Evolutionary conservation across 2,113 vertebrate genomes (phyloP).

Genomic region (Pygoscelis adeliae): DNA sequence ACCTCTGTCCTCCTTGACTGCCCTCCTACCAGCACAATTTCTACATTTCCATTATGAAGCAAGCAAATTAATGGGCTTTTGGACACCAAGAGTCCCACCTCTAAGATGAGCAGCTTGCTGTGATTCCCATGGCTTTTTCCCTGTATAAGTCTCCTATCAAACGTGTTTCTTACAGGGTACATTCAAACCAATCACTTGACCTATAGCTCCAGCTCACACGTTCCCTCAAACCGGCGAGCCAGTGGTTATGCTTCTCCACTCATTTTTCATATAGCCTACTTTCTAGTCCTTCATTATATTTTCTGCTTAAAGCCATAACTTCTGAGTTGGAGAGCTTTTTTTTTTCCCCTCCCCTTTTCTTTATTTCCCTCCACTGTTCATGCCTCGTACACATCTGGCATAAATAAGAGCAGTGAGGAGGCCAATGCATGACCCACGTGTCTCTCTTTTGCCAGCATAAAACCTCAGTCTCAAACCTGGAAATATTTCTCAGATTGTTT

Average conservation of each 20-base stretch:
- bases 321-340: neutral
- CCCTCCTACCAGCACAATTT: neutral
- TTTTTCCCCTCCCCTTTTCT: fast-evolving
- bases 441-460: slow-evolving; percentile 27
- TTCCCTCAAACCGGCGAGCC: neutral
- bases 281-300: neutral
- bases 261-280: neutral
- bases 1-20: neutral
- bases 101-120: neutral
- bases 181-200: neutral
- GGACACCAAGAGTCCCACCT: neutral
- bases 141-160: neutral
- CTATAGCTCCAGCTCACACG: neutral
- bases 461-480: slow-evolving; percentile 52
- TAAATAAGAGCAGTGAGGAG: neutral
- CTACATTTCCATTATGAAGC: neutral
- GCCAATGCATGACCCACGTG: neutral
- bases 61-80: neutral
- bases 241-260: neutral
- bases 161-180: neutral
- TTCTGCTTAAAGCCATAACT: neutral
- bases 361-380: neutral
- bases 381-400: neutral
- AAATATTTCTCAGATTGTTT: slow-evolving; percentile 64
- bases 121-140: neutral